Conservation (phyloP, 2,888 invertebrate genomes). For the Lordiphosa andalusiaca region DNA sequence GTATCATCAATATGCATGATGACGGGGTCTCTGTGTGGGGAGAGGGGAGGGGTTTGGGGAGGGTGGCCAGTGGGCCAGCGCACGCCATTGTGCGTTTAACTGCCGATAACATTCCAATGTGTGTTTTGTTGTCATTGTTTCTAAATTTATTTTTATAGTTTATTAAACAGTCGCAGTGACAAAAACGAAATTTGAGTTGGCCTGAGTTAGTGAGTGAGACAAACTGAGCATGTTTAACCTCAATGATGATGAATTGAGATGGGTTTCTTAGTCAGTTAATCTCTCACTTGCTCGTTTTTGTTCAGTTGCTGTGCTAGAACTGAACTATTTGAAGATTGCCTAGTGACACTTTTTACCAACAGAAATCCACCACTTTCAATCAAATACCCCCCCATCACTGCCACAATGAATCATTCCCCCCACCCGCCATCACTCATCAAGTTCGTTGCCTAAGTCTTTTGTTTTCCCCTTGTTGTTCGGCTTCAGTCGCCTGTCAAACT, state of each 20-base stretch:
- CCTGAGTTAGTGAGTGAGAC: neutral
- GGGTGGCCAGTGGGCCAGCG: conserved; percentile 41
- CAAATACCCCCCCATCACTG: too few relatives aligned
- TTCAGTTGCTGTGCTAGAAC: too few relatives aligned
- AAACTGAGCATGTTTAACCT: too few relatives aligned
- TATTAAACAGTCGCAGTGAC: conserved; percentile 66
- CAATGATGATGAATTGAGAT: too few relatives aligned
- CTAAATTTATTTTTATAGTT: conserved; percentile 74
- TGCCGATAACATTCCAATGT: conserved; percentile 68
- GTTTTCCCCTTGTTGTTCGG: conserved; percentile 30
- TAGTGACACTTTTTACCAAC: too few relatives aligned
- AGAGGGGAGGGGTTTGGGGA: neutral
- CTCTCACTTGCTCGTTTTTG: too few relatives aligned
- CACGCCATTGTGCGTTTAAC: conserved; percentile 66
- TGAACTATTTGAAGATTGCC: neutral
- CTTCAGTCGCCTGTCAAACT: conserved; percentile 54
- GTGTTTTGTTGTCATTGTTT: conserved; percentile 72
- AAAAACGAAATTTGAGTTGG: conserved; percentile 12
- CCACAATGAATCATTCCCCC: too few relatives aligned
- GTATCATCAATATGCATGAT: conserved; percentile 73
- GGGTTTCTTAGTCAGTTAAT: too few relatives aligned
- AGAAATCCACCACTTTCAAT: too few relatives aligned
- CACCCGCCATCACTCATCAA: conserved; percentile 26
- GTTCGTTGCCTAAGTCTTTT: conserved; percentile 66
- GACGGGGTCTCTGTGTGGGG: conserved; percentile 31